Conservation (phyloP, 2,888 invertebrate genomes). For the Orthosia incerta region DNA sequence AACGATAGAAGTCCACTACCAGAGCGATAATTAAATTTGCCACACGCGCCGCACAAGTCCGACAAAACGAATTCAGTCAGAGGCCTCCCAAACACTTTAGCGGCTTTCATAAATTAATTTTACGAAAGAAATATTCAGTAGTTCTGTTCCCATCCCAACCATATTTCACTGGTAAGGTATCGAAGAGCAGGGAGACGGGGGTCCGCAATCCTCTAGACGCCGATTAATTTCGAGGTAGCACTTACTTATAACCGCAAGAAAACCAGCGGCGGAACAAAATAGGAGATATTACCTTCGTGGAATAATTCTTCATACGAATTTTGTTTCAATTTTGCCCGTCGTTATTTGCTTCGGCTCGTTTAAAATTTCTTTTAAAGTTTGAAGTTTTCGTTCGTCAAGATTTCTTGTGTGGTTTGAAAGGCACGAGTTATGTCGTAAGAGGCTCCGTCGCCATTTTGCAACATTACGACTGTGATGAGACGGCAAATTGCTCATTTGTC, state of each 20-base stretch:
- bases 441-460: constrained; percentile 78
- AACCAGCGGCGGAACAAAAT: constrained; percentile 67
- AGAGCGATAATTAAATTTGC: constrained; percentile 88
- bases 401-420: constrained; percentile 74
- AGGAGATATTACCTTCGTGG: constrained; percentile 61
- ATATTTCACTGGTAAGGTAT: constrained; percentile 71
- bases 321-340: constrained; percentile 49
- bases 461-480: constrained; percentile 85
- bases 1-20: constrained; percentile 82
- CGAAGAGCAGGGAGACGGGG: constrained; percentile 68
- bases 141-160: constrained; percentile 62
- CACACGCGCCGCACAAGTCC: constrained; percentile 78
- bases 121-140: constrained; percentile 66
- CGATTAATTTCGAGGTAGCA: constrained; percentile 80
- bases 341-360: constrained; percentile 51
- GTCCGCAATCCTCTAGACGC: constrained; percentile 75
- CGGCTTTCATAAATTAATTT: constrained; percentile 62
- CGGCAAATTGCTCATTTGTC: constrained; percentile 87
- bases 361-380: constrained; percentile 59
- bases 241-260: constrained; percentile 73
- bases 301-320: constrained; percentile 56
- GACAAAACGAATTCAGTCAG: constrained; percentile 77
- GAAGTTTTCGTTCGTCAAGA: constrained; percentile 59
- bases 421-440: constrained; percentile 77
- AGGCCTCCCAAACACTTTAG: constrained; percentile 71